phyloP scores from a whole-genome alignment of 2,797 vertebrate species.

The Protosalanx chinensis region DNA sequence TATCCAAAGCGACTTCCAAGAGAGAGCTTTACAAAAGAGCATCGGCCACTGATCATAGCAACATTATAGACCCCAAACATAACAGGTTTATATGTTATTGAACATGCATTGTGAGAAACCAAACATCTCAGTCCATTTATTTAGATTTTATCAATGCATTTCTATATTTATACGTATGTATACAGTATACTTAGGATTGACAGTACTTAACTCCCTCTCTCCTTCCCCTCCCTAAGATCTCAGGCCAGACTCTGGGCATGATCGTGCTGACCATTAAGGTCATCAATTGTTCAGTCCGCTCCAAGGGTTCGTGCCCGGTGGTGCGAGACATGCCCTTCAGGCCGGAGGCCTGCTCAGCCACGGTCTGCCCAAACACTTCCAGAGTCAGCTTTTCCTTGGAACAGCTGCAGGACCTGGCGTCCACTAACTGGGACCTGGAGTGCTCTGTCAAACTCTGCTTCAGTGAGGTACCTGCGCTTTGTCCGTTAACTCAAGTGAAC shows the following conservation, averaged over 20 bases:
- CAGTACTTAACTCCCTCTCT: too few relatives aligned
- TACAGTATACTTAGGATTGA: too few relatives aligned
- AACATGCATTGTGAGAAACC: too few relatives aligned
- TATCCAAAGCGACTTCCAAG: too few relatives aligned
- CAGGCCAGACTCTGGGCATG: slow-evolving; percentile 33
- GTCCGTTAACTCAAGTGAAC: not conserved
- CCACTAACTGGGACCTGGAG: slow-evolving; percentile 70
- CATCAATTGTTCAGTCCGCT: slow-evolving; percentile 56
- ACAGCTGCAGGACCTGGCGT: slow-evolving; percentile 59
- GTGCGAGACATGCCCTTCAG: slow-evolving; percentile 59
- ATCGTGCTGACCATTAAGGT: slow-evolving; percentile 58
- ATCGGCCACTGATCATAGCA: too few relatives aligned
- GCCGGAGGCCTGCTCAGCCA: slow-evolving; percentile 53
- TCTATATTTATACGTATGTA: too few relatives aligned
- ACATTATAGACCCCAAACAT: too few relatives aligned
- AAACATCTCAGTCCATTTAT: too few relatives aligned
- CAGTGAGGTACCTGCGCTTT: slow-evolving; percentile 34
- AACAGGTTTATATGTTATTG: too few relatives aligned
- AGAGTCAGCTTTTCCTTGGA: slow-evolving; percentile 73
- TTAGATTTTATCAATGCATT: too few relatives aligned
- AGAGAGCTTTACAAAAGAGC: too few relatives aligned
- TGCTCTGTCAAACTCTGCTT: slow-evolving; percentile 63
- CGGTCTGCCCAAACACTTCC: slow-evolving; percentile 58
- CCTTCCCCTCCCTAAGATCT: slow-evolving; percentile 56
- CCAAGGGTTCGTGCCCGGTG: slow-evolving; percentile 39